Evolutionary conservation across 2,113 vertebrate genomes (phyloP).

Genomic region (Otocyon megalotis): DNA sequence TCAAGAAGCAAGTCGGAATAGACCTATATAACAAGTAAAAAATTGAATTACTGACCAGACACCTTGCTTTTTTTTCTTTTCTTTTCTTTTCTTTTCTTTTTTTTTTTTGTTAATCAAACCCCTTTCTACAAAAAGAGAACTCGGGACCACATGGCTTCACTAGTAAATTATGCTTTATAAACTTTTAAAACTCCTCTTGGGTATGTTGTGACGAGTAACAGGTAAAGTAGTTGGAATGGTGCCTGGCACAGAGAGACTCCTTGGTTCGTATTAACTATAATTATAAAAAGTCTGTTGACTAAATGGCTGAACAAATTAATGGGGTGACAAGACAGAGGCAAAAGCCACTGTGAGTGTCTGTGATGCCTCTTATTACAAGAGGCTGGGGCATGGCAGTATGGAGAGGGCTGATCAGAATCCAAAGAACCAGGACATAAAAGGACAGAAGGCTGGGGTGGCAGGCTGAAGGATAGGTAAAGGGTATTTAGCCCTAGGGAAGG

Average conservation of each 20-base stretch:
- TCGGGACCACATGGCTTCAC: neutral
- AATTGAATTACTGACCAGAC: neutral
- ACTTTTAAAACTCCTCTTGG: neutral
- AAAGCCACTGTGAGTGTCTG: neutral
- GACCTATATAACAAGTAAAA: neutral
- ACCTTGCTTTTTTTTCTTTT: no score
- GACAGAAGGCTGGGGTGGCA: neutral
- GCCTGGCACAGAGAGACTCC: neutral
- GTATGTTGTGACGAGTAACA: neutral
- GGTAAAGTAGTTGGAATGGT: neutral
- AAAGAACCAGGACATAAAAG: neutral
- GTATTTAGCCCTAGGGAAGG: neutral
- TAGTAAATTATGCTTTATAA: neutral
- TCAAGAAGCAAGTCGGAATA: neutral
- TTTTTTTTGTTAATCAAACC: no score
- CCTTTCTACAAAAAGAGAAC: neutral
- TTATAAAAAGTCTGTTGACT: neutral
- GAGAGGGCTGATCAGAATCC: neutral
- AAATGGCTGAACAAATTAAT: neutral
- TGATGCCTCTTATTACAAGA: neutral
- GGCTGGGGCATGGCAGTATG: neutral
- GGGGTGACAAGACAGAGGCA: neutral
- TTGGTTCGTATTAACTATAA: neutral
- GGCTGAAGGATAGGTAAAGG: neutral
- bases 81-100: no score